Evolutionary conservation across 1,140 invertebrate species (phyloP).

Genomic region (Trigoniulus corallinus): DNA sequence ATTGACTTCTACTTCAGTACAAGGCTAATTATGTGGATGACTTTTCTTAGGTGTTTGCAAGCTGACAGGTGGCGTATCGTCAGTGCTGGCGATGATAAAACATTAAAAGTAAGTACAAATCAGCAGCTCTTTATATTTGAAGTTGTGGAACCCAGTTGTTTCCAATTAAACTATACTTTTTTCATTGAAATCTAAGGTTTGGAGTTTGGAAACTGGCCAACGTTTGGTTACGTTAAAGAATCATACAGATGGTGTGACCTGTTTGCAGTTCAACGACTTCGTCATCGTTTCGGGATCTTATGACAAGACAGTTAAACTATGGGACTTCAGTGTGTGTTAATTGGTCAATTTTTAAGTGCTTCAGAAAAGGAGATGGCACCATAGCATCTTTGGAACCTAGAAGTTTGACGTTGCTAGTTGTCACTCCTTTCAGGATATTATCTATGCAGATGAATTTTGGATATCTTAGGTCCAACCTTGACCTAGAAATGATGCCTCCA

Average conservation of each 20-base stretch:
- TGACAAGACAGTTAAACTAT: conserved; percentile 36
- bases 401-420: too few species aligned
- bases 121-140: background rate
- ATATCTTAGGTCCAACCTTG: too few species aligned
- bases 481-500: too few species aligned
- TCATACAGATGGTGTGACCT: conserved; percentile 36
- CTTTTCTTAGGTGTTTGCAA: conserved; percentile 29
- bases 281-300: conserved; percentile 37
- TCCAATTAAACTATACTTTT: conserved; percentile 8
- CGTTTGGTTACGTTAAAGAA: conserved; percentile 33
- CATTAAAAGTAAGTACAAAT: conserved; percentile 29
- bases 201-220: conserved; percentile 33
- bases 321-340: conserved; percentile 36
- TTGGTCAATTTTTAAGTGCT: too few species aligned
- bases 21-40: too few species aligned
- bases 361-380: background rate
- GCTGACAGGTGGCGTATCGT: conserved; percentile 34
- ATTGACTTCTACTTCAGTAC: background rate
- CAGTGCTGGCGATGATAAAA: conserved; percentile 37
- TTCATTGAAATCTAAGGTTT: too few species aligned
- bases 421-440: too few species aligned
- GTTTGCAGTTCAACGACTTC: conserved; percentile 36
- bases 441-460: too few species aligned
- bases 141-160: background rate
- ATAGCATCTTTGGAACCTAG: too few species aligned